Conservation (phyloP, 2,888 invertebrate species). For the Oligia latruncula region DNA sequence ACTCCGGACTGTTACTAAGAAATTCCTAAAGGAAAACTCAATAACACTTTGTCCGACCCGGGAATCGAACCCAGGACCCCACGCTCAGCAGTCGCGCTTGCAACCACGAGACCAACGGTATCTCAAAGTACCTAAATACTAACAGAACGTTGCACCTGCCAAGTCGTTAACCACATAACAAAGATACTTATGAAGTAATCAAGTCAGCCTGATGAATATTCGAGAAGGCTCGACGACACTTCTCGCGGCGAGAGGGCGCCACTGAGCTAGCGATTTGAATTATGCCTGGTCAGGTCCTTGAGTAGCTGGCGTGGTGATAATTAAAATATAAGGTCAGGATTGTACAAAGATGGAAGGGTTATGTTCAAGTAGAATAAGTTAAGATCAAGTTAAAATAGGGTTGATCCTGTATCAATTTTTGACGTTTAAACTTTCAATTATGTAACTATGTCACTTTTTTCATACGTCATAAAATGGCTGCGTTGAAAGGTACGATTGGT, state of each 20-base stretch:
- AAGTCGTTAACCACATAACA: slow-evolving; percentile 47
- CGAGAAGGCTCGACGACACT: slow-evolving; percentile 79
- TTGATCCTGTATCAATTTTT: neutral
- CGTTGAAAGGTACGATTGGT: neutral
- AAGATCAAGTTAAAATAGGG: neutral
- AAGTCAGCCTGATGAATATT: slow-evolving; percentile 85
- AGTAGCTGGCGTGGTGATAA: slow-evolving; percentile 64
- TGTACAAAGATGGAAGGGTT: slow-evolving; percentile 2
- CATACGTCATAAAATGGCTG: neutral
- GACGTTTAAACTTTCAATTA: neutral
- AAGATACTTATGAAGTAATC: slow-evolving; percentile 74
- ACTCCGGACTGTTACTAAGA: no score
- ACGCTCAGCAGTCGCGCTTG: no score
- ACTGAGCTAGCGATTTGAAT: slow-evolving; percentile 79
- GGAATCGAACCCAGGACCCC: no score
- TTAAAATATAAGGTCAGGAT: slow-evolving; percentile 68
- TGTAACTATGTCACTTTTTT: neutral
- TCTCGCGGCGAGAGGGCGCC: slow-evolving; percentile 74
- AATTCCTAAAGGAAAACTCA: no score
- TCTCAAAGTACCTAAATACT: neutral
- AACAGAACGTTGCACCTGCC: slow-evolving; percentile 1
- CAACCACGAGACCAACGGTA: no score
- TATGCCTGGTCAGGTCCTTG: slow-evolving; percentile 82
- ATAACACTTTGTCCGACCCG: no score
- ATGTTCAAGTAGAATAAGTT: neutral